A percentile compares a stretch with the other conserved stretches of the same genome.
Evolutionary conservation across 2,113 vertebrate species (phyloP).

Genomic region (Elephantulus edwardii): DNA sequence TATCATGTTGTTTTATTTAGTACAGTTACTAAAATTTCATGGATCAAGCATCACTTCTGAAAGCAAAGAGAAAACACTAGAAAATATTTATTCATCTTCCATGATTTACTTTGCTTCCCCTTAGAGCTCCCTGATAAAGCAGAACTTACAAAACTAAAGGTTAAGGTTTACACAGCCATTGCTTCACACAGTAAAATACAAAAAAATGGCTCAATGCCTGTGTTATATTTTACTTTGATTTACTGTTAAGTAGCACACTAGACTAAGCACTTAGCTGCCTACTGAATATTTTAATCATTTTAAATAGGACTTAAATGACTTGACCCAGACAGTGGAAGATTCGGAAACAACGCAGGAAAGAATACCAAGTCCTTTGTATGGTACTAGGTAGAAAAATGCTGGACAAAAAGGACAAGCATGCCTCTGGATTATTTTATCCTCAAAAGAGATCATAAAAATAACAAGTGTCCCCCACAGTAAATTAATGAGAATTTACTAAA

Average conservation of each 20-base stretch:
- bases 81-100: conserved; percentile 86
- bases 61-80: conserved; percentile 79
- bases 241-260: conserved; percentile 78
- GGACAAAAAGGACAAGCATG: background rate
- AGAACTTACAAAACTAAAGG: conserved; percentile 84
- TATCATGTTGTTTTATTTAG: conserved; percentile 89
- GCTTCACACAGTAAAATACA: conserved; percentile 81
- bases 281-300: conserved; percentile 81
- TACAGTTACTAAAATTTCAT: conserved; percentile 88
- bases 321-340: conserved; percentile 6
- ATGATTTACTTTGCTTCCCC: conserved; percentile 87
- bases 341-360: conserved; percentile 26
- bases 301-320: conserved; percentile 72
- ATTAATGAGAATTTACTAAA: conserved; percentile 46
- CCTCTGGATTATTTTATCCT: background rate
- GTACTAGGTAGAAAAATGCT: background rate
- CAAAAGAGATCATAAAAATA: conserved; percentile 29
- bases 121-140: conserved; percentile 85
- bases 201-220: conserved; percentile 79
- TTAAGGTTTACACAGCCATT: conserved; percentile 82
- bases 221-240: conserved; percentile 79
- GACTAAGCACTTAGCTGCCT: conserved; percentile 71
- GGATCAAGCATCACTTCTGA: conserved; percentile 83
- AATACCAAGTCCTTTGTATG: conserved; percentile 8
- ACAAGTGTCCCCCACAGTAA: background rate